Base-by-base conservation (phyloP, 2,113 vertebrate genomes). In the Sorex araneus region DNA sequence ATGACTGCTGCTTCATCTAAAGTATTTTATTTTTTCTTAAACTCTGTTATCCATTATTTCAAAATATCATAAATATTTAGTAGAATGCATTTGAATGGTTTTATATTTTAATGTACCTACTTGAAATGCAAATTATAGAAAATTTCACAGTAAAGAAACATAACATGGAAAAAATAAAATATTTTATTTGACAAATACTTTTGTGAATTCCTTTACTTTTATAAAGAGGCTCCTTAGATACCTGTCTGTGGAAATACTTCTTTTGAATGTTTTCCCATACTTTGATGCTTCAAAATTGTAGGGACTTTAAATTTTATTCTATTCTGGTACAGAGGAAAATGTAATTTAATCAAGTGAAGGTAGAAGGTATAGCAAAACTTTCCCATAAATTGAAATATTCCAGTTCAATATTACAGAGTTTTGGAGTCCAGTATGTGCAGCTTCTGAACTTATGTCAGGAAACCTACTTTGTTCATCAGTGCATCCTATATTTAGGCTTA, bases 171-270 rank as follows among this genome's bases (percentile, higher is more conserved):
- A 40, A 40, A 7, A 64, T 3, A 47, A 50, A 78, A 70, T 67
- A 13, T 27, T 89, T 77, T 45, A 60, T 81, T 87, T 10, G 47
- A 70, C 80, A 60, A 75, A 74, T 23, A 40, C 66, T 91, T 91
- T 73, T 23, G 36, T 3, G 73, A n/a, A 40, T 92, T 85, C 84
- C 40, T 40, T 40, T 28, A 64, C 32, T 73, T 89, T 89, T 66
- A 45, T 6, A 43, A 76, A 9, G 16, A 54, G 40, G 86, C 66
- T 50, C 73, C 8, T 25, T 25, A 78, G 73, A 25, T 60, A 40
- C 16, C 50, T 54, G 0, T n/a, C 84, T 79, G 69, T 70, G 32
- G 69, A 18, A 18, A 54, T 54, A 15, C 50, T 54, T 69, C 66
- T 83, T 66, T 27, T 21, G 21, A 75, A 45, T 64, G 32, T 90